Percentiles rank a stretch among this genome's conserved stretches.
Conservation (phyloP, 2,797 vertebrate genomes). For the Podarcis lilfordi region DNA sequence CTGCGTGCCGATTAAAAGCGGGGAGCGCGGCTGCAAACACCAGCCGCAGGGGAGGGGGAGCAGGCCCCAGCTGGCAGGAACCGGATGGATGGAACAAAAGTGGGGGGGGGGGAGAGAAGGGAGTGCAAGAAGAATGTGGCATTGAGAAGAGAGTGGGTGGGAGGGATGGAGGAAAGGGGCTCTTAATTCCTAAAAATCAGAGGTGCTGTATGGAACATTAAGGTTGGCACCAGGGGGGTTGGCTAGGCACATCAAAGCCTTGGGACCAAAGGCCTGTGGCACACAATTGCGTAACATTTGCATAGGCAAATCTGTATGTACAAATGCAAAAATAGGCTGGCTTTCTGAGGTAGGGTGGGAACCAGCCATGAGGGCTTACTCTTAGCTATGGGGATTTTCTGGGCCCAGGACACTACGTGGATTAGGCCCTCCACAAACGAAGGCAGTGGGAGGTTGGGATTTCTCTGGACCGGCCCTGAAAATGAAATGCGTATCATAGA, state of each 20-base stretch:
- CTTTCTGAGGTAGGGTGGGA: too few relatives aligned
- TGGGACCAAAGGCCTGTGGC: too few relatives aligned
- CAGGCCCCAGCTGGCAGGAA: conserved; percentile 14
- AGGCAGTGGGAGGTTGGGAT: background rate
- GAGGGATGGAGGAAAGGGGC: background rate
- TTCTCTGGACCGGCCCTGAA: background rate
- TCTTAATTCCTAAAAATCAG: background rate
- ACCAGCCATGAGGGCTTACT: too few relatives aligned
- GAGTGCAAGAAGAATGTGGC: background rate
- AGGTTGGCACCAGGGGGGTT: background rate
- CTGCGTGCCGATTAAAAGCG: background rate
- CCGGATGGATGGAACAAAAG: conserved; percentile 10
- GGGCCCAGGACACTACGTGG: too few relatives aligned
- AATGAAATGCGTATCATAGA: too few relatives aligned
- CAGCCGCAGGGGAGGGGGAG: background rate
- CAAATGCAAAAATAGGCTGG: too few relatives aligned
- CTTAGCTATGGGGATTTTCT: too few relatives aligned
- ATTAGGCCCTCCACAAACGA: too few relatives aligned
- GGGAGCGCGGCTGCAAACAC: background rate
- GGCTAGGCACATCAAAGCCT: too few relatives aligned
- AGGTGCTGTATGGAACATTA: background rate
- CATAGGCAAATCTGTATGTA: too few relatives aligned
- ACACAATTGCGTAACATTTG: too few relatives aligned
- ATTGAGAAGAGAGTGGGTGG: too few relatives aligned
- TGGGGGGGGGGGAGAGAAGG: background rate